Percentiles rank a stretch among this genome's conserved stretches.
Evolutionary conservation across 2,797 vertebrate species (phyloP).

Genomic region (Merluccius polli): DNA sequence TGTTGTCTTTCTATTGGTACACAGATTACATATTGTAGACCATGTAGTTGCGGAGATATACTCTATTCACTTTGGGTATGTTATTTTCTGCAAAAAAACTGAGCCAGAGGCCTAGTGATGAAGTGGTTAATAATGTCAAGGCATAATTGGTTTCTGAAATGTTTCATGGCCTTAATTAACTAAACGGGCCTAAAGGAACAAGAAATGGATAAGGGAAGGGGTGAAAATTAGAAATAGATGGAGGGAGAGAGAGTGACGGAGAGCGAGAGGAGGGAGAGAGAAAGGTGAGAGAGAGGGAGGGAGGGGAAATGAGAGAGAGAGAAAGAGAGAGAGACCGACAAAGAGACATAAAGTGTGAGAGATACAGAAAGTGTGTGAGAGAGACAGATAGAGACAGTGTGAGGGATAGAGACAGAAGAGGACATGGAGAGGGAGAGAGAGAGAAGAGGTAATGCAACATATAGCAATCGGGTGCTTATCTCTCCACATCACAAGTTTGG

Average conservation of each 20-base stretch:
- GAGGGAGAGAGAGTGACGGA: conserved; percentile 18
- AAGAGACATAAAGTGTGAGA: conserved; percentile 32
- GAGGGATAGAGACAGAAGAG: conserved; percentile 38
- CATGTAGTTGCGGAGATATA: too few species aligned
- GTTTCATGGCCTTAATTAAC: conserved; percentile 73
- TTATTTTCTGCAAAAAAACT: too few species aligned
- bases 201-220: conserved; percentile 15
- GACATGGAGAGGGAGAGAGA: conserved; percentile 11
- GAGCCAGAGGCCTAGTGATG: too few species aligned
- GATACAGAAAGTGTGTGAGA: conserved; percentile 18
- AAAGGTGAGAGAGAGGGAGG: conserved; percentile 23
- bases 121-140: conserved; percentile 66
- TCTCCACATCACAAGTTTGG: conserved; percentile 52
- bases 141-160: conserved; percentile 73
- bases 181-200: conserved; percentile 65
- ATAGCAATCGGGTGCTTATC: conserved; percentile 61
- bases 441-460: conserved; percentile 30
- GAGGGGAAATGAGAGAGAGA: conserved; percentile 19
- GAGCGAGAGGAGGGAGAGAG: conserved; percentile 14
- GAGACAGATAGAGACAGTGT: too few species aligned
- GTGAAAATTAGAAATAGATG: conserved; percentile 24
- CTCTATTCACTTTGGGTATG: too few species aligned
- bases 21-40: too few species aligned
- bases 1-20: too few species aligned
- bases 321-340: conserved; percentile 8